Base-by-base conservation (phyloP, 1,140 invertebrate species). In the Drosophila serrata region DNA sequence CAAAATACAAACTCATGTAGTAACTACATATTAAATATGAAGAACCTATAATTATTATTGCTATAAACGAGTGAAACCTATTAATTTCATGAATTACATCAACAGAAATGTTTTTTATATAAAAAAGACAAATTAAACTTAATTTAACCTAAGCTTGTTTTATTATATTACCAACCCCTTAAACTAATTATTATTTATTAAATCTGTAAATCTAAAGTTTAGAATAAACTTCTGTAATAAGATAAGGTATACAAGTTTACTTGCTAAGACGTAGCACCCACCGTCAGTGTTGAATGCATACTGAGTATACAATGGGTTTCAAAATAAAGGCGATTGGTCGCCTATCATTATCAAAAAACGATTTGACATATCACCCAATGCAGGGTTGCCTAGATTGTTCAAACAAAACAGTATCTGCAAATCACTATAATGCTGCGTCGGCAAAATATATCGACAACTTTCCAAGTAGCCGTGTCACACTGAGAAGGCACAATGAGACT, bases 381-480 rank as follows among this genome's bases (percentile, higher is more conserved):
- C n/a, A 60, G 37, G 13, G 61, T 42, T 63, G 55, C 2, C 19
- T 33, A 42, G 3, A 1, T 1, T 13, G 1, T 4, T 4, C 3
- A 40, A 8, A 63, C 3, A 24, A 42, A 31, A 24, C 2, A 22
- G 6, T 22, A 39, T 17, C 35, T 31, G 17, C 2, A 19, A 56
- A 27, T 33, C 5, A 27, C 7, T 6, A 13, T 27, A 62, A 37
- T 37, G 56, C 22, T 46, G 19, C 0, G n/a, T 65, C 29, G 15
- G 31, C 40, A 65, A 11, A 15, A 19, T 12, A 11, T 24, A 11
- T 24, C 4, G n/a, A 1, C 12, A 9, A 19, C 11, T 45, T 45
- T 2, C 22, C 4, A 45, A 49, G 13, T 22, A 4, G 64, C 22
- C n/a, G 3, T 22, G 69, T 73, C 69, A 73, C 51, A 22, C 64